These are phyloP conservation scores for Micrasema longulum DNA, from an alignment of 1,140 invertebrate species.

Conservation along the genomic window DNA sequence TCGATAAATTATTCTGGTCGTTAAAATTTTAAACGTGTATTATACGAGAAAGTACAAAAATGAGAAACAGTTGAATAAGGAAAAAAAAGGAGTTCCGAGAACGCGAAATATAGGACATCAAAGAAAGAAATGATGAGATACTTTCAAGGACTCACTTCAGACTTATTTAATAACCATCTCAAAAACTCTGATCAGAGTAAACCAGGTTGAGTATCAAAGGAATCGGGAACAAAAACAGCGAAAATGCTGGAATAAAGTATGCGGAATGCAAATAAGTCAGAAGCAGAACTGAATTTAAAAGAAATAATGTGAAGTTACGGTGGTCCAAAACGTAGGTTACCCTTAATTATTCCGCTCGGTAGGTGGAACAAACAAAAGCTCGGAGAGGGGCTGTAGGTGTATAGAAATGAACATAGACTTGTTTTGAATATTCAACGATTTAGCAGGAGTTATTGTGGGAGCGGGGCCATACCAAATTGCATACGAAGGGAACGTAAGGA, in stretches of 20 bases:
- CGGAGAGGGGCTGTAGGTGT: background rate
- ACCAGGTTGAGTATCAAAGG: slow-evolving; percentile 4
- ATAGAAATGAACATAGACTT: background rate
- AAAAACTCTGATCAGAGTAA: slow-evolving; percentile 5
- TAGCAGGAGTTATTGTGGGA: slow-evolving; percentile 8
- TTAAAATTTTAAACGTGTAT: too few species aligned
- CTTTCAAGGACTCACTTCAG: slow-evolving; percentile 5
- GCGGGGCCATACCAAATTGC: slow-evolving; percentile 13
- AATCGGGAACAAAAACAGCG: slow-evolving; percentile 2
- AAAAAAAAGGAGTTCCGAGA: too few species aligned
- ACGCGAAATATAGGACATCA: too few species aligned
- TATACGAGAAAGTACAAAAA: too few species aligned
- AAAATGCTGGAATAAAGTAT: slow-evolving; percentile 2
- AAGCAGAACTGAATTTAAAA: slow-evolving; percentile 22
- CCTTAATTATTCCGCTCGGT: slow-evolving; percentile 27
- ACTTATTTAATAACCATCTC: slow-evolving; percentile 30
- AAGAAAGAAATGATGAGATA: background rate
- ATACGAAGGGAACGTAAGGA: slow-evolving; percentile 17
- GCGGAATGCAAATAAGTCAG: slow-evolving; percentile 23
- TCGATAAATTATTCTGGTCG: too few species aligned
- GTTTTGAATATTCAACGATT: slow-evolving; percentile 30
- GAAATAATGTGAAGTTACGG: slow-evolving; percentile 10
- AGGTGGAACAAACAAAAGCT: slow-evolving; percentile 7
- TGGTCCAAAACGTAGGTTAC: slow-evolving; percentile 16
- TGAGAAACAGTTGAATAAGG: too few species aligned